These are phyloP conservation scores for Uloborus diversus DNA, from an alignment of 1,140 invertebrate species.

Conservation along the genomic window DNA sequence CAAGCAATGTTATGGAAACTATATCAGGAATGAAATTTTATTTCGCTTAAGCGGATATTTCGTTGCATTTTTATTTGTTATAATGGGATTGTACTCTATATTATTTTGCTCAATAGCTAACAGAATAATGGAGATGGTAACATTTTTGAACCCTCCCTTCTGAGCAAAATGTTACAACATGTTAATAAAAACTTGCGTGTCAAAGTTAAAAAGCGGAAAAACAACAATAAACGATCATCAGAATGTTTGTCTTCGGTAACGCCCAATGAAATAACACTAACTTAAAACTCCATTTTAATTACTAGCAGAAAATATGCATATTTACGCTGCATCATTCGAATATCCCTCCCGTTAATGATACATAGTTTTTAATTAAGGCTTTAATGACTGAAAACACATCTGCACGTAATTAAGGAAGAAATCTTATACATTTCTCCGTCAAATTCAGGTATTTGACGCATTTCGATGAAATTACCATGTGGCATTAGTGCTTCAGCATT, in stretches of 20 bases:
- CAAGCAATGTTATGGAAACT: too few species aligned
- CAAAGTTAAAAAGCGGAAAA: too few species aligned
- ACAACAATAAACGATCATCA: too few species aligned
- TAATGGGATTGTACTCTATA: too few species aligned
- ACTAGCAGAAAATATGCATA: slow-evolving; percentile 38
- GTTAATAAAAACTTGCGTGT: too few species aligned
- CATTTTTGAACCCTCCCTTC: too few species aligned
- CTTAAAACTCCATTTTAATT: slow-evolving; percentile 29
- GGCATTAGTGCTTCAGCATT: slow-evolving; percentile 33
- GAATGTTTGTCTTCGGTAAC: not conserved
- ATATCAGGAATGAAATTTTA: too few species aligned
- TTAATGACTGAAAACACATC: slow-evolving; percentile 48
- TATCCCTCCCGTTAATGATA: slow-evolving; percentile 29
- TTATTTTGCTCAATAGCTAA: too few species aligned
- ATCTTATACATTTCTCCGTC: slow-evolving; percentile 18
- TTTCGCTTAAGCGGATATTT: too few species aligned
- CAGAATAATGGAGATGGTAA: too few species aligned
- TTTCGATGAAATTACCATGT: slow-evolving; percentile 24
- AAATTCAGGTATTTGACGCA: slow-evolving; percentile 37
- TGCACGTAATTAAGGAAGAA: slow-evolving; percentile 23
- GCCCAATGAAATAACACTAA: not conserved
- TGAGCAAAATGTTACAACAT: too few species aligned
- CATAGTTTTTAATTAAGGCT: slow-evolving; percentile 49
- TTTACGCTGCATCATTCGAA: not conserved
- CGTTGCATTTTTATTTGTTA: too few species aligned